These are phyloP conservation scores for Andrena minutula DNA, from an alignment of 2,888 invertebrate species.

Conservation along the genomic window DNA sequence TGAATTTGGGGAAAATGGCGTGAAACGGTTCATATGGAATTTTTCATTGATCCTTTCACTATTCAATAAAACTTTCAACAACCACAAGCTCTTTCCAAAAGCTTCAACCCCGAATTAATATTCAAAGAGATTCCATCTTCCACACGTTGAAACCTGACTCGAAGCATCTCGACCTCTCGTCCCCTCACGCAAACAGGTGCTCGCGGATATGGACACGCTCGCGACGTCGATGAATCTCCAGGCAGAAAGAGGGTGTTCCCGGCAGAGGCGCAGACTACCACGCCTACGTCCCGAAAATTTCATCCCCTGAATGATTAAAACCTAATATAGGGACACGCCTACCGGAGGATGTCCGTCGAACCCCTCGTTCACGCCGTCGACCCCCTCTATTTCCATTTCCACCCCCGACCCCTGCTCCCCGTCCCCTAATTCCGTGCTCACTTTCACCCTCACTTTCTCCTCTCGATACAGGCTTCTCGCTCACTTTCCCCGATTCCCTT, in stretches of 20 bases:
- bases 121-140: no score
- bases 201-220: conserved; percentile 23
- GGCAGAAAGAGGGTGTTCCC: conserved; percentile 83
- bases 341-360: conserved; percentile 65
- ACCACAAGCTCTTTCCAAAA: not conserved
- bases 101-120: no score
- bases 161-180: not conserved
- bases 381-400: conserved; percentile 41
- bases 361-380: conserved; percentile 18
- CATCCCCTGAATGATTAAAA: conserved; percentile 84
- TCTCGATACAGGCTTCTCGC: not conserved
- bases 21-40: not conserved
- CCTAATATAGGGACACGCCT: conserved; percentile 85
- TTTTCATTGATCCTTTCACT: not conserved
- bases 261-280: conserved; percentile 84
- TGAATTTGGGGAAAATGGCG: not conserved
- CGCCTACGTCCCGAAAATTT: conserved; percentile 84
- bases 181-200: conserved; percentile 15
- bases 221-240: conserved; percentile 67
- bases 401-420: conserved; percentile 6
- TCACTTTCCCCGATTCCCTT: conserved; percentile 23
- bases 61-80: no score
- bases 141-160: no score
- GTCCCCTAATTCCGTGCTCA: conserved; percentile 26
- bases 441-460: conserved; percentile 50